Base-by-base conservation (phyloP, 2,888 invertebrate genomes). In the Tillus elongatus region DNA sequence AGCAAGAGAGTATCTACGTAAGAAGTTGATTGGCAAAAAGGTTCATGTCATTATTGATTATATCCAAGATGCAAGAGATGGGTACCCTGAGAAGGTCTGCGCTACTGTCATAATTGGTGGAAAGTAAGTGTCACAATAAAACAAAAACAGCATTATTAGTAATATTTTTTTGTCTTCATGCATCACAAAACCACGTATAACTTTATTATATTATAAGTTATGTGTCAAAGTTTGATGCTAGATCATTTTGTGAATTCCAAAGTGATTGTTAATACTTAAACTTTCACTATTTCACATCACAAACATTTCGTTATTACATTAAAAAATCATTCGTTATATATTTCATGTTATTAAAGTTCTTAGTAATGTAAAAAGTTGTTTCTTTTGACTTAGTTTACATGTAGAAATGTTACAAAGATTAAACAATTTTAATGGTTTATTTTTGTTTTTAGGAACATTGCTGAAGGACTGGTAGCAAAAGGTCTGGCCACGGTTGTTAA, bases 1-100 rank as follows among this genome's bases (percentile, higher is more conserved):
- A 65, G 95, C 96, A 0, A 79, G 98, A 35, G 98, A 99, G 68
- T 97, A 88, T 61, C 71, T 99, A 24, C 77, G 98, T 29, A 96
- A 95, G 61, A 92, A 93, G 60, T 71, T 98, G 9, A 82, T 98
- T 54, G 92, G 95, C 33, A 97, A 97, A 64, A 89, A 85, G 64
- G 90, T 96, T 0, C 84, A 82, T 52, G 87, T 96, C 4, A 79
- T 79, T 13, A 79, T 97, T 14, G 98, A 99, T 66, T 99, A 98
- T 62, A 84, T 93, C 42, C 97, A 98, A 61, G 95, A 95, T 1
- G 86, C 92, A 2, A 83, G 87, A 44, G 90, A 95, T 36, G 84
- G 79, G 54, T 91, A 86, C 63, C 93, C 96, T 0, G 97, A 98
- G 63, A 97, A 96, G 61, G 79, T 77, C 8, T 97, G 97, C 63